Evolutionary conservation across 2,797 vertebrate genomes (phyloP).

Genomic region (Miichthys miiuy): DNA sequence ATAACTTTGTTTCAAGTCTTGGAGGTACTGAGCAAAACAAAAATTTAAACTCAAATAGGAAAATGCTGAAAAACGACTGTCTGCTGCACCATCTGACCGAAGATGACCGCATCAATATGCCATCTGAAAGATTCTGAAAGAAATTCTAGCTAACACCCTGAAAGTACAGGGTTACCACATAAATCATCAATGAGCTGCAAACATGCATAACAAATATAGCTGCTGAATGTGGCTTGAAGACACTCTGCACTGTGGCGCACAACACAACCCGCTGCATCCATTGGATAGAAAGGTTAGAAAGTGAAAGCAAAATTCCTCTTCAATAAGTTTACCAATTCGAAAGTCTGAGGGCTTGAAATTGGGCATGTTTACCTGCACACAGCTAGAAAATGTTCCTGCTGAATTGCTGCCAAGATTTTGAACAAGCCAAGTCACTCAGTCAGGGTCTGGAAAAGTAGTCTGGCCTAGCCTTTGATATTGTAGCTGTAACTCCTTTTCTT

Average conservation of each 20-base stretch:
- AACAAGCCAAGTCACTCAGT: constrained; percentile 25
- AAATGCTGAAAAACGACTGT: too few relatives aligned
- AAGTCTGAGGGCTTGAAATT: background rate
- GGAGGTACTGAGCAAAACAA: too few relatives aligned
- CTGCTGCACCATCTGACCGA: too few relatives aligned
- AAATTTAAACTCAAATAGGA: too few relatives aligned
- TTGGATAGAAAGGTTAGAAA: background rate
- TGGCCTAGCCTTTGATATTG: constrained; percentile 16
- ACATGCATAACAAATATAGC: background rate
- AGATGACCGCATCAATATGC: too few relatives aligned
- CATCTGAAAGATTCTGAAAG: too few relatives aligned
- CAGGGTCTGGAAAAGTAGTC: constrained; percentile 6
- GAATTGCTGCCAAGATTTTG: constrained; percentile 27
- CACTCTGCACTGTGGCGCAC: too few relatives aligned
- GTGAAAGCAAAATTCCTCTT: background rate
- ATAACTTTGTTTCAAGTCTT: too few relatives aligned
- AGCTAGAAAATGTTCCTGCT: constrained; percentile 5
- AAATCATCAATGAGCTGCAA: background rate
- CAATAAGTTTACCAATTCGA: background rate
- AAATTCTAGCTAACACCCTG: too few relatives aligned
- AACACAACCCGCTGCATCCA: background rate
- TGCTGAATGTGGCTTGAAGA: background rate
- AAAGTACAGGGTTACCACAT: background rate
- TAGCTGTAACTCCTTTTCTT: constrained; percentile 5
- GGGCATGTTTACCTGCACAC: constrained; percentile 7